These are phyloP conservation scores for Yponomeuta plumbellus DNA, from an alignment of 2,888 invertebrate species.

Conservation along the genomic window DNA sequence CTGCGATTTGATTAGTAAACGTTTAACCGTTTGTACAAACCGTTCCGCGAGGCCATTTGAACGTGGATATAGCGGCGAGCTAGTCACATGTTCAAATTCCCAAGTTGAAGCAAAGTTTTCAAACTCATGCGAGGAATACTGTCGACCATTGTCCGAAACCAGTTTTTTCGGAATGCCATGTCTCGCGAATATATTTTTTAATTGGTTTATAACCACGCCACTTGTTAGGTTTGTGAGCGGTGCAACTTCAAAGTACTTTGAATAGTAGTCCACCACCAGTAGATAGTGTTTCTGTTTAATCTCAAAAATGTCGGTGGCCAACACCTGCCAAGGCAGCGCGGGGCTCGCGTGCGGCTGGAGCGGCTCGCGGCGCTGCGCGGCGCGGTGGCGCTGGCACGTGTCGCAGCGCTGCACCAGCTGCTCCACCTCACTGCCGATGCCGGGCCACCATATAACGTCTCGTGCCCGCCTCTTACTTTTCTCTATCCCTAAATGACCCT, in stretches of 20 bases:
- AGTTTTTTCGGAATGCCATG: conserved; percentile 17
- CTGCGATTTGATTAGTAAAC: too few relatives aligned
- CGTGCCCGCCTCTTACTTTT: conserved; percentile 24
- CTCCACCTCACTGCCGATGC: conserved; percentile 23
- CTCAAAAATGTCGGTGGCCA: conserved; percentile 19
- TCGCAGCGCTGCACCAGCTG: conserved; percentile 21
- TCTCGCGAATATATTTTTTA: conserved; percentile 18
- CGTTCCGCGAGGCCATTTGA: too few relatives aligned
- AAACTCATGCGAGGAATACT: conserved; percentile 17
- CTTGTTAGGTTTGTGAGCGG: conserved; percentile 13
- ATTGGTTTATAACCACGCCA: conserved; percentile 5
- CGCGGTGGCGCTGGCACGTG: too few relatives aligned
- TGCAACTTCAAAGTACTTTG: conserved; percentile 18
- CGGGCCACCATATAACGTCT: conserved; percentile 25
- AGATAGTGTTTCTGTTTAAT: conserved; percentile 17
- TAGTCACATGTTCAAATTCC: conserved; percentile 19
- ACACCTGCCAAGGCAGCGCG: conserved; percentile 15
- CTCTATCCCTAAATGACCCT: conserved; percentile 22
- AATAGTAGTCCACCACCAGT: conserved; percentile 19
- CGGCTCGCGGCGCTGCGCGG: conserved; percentile 23
- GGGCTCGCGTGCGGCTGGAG: conserved; percentile 22
- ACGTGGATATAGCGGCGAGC: conserved; percentile 18
- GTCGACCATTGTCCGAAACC: conserved; percentile 17
- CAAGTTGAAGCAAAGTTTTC: conserved; percentile 13
- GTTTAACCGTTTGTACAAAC: too few relatives aligned